Conservation (phyloP, 1,140 invertebrate genomes). For the Pseudomyrmex cubaensis region DNA sequence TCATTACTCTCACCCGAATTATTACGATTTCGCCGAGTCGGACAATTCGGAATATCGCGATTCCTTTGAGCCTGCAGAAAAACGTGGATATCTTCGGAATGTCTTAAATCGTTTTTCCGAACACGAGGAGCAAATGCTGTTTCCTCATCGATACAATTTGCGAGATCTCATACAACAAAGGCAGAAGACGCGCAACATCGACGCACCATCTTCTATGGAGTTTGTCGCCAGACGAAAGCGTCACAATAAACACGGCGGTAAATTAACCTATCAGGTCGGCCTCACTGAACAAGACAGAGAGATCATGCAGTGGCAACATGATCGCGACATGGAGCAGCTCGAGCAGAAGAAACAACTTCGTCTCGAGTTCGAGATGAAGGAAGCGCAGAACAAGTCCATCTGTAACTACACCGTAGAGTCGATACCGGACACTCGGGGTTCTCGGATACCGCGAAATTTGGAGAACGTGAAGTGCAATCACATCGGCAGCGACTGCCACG, state of each 20-base stretch:
- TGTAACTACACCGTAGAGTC: constrained; percentile 72
- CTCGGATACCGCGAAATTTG: constrained; percentile 49
- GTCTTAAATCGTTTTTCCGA: neutral
- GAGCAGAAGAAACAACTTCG: neutral
- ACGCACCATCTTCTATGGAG: neutral
- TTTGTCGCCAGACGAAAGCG: neutral
- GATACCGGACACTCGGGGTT: constrained; percentile 42
- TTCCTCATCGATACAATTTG: neutral
- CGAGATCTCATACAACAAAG: no score
- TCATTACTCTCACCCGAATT: neutral
- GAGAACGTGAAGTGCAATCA: constrained; percentile 71
- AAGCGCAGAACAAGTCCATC: constrained; percentile 66
- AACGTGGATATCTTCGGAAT: neutral
- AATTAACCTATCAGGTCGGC: neutral
- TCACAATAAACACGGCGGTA: neutral
- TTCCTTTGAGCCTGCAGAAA: neutral
- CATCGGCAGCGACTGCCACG: constrained; percentile 59
- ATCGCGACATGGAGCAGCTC: neutral
- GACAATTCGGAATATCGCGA: neutral
- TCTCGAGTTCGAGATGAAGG: constrained; percentile 59
- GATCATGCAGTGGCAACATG: neutral
- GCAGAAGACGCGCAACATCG: neutral
- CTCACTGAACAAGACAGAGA: neutral
- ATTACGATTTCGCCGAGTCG: constrained; percentile 15
- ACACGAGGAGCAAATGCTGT: neutral